Conservation (phyloP, 2,797 vertebrate species). For the Anguilla megastoma region DNA sequence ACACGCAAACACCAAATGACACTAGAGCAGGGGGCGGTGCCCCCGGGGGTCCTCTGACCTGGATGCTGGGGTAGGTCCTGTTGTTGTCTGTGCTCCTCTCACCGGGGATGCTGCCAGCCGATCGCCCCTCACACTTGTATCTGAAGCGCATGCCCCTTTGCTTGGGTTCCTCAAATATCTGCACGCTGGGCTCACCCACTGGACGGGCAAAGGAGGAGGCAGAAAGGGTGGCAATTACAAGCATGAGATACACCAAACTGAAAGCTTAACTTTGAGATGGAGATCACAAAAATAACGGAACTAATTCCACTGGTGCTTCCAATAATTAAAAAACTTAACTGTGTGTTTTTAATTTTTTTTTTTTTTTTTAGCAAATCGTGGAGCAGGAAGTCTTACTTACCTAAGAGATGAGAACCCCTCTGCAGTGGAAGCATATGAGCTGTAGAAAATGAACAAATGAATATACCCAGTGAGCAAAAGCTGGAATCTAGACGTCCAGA, state of each 20-base stretch:
- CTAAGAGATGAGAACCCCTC: constrained; percentile 53
- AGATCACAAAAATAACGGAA: background rate
- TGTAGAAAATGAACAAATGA: constrained; percentile 49
- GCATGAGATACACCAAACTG: constrained; percentile 9
- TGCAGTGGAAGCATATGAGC: constrained; percentile 60
- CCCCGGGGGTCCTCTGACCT: constrained; percentile 70
- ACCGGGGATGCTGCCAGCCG: constrained; percentile 95
- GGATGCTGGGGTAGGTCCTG: constrained; percentile 90
- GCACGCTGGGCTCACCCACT: constrained; percentile 85
- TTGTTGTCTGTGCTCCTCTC: constrained; percentile 93
- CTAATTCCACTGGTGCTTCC: background rate
- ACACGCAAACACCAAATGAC: background rate
- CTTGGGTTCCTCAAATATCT: constrained; percentile 93
- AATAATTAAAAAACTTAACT: background rate
- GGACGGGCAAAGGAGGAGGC: constrained; percentile 33
- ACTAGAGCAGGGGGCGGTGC: background rate
- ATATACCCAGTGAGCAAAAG: background rate
- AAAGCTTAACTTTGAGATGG: background rate
- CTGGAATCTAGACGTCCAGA: no score
- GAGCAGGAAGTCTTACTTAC: constrained; percentile 57
- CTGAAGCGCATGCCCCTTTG: constrained; percentile 97
- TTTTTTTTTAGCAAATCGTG: background rate
- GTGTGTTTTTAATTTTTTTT: background rate
- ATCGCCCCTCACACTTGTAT: constrained; percentile 96
- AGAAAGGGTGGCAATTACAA: background rate